Evolutionary conservation across 2,888 invertebrate species (phyloP), one percentile per base, ranked within the genome.

Genomic region (Troides oblongomaculatus): DNA sequence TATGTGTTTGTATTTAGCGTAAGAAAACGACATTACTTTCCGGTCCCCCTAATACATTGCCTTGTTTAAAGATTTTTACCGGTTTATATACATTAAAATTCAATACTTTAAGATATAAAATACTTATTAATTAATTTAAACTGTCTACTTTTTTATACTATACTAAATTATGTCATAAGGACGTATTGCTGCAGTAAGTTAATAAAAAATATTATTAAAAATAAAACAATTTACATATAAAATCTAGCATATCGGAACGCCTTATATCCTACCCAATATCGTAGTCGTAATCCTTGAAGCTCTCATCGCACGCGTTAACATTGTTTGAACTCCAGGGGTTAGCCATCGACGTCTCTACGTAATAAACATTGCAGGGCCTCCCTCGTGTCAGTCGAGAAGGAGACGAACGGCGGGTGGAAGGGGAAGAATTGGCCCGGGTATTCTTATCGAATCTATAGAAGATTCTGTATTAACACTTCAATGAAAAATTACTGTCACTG

Each of bases 291-390:
- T 58, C n/a, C 63, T 46, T 62, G 21, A 62, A 56, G 46, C 70
- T 46, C 18, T 70, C 63, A 8, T 50, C 64, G 21, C 57, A 30
- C 6, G 69, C 17, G 25, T 46, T 36, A 10, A n/a, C 53, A 39
- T n/a, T 59, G 14, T n/a, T 57, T 21, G 62, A 74, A 30, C 68
- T 68, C 77, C 72, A 71, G 53, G 66, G 18, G 59, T 74, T 71
- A 65, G 63, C 46, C 62, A 18, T 56, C 10, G 74, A 70, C 0
- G 81, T 78, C 4, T 77, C 76, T 23, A 85, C 81, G n/a, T 79
- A 83, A 76, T 84, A 88, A 18, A 86, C 81, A 57, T 77, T 79
- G 75, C 81, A 83, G 30, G 82, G 75, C 18, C 75, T 79, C 30
- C 76, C 65, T 4, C 74, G 72, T 23, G 68, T 7, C 61, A 67